Conservation (phyloP, 92 coral and sea anemone species). For the Phenganax marumi region DNA sequence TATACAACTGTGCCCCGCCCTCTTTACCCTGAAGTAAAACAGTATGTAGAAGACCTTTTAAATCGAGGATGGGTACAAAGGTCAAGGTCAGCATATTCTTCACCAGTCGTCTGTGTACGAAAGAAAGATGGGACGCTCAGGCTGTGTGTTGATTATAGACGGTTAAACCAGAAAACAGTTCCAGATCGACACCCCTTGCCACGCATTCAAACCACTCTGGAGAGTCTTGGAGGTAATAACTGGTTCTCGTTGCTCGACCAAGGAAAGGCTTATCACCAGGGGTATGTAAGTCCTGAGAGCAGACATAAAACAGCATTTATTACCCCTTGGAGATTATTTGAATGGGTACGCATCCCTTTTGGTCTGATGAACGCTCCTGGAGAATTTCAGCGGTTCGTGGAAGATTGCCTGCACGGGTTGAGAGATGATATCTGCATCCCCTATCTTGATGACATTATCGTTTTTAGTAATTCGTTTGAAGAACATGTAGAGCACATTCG, state of each 20-base stretch:
- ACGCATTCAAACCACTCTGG: conserved; percentile 9
- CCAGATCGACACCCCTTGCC: conserved; percentile 43
- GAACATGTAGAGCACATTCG: conserved; percentile 31
- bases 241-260: conserved; percentile 53
- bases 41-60: conserved; percentile 34
- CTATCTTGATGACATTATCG: conserved; percentile 19
- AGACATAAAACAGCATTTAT: conserved; percentile 47
- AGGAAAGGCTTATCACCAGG: conserved; percentile 53
- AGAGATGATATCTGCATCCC: conserved; percentile 39
- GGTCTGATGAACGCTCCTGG: conserved; percentile 49
- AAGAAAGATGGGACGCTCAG: conserved; percentile 36
- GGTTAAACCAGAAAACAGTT: conserved; percentile 2
- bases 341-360: conserved; percentile 56
- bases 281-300: conserved; percentile 33
- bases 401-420: conserved; percentile 11
- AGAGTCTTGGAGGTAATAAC: conserved; percentile 34
- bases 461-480: conserved; percentile 38
- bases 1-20: conserved; percentile 28
- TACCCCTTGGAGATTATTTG: conserved; percentile 55
- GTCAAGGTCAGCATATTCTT: conserved; percentile 34
- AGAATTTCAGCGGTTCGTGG: conserved; percentile 44
- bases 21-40: conserved; percentile 32
- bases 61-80: conserved; percentile 23
- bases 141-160: conserved; percentile 33
- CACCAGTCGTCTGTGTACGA: conserved; percentile 40